Conservation (phyloP, 2,888 invertebrate genomes). For the Troides helena region DNA sequence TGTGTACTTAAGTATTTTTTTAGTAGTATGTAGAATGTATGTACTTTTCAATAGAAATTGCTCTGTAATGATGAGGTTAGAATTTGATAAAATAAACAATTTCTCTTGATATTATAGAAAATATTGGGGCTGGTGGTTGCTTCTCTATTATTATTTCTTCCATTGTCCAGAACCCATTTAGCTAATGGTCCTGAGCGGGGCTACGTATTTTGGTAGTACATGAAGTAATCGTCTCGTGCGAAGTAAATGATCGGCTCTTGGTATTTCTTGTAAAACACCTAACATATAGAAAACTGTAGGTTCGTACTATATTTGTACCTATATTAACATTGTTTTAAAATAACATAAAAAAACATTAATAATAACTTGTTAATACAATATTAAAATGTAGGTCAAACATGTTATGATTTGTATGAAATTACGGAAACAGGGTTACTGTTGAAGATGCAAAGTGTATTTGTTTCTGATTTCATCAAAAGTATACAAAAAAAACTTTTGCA, state of each 20-base stretch:
- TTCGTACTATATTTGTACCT: background rate
- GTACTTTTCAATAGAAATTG: background rate
- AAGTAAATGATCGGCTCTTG: background rate
- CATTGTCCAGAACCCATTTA: conserved; percentile 28
- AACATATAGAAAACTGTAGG: background rate
- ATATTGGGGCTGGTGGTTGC: conserved; percentile 32
- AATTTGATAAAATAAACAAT: background rate
- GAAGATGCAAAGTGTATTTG: too few relatives aligned
- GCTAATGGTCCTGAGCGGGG: conserved; percentile 18
- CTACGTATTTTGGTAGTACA: conserved; percentile 8
- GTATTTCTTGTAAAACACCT: background rate
- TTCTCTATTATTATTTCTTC: conserved; percentile 26
- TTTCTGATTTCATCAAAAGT: too few relatives aligned
- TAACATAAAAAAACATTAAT: too few relatives aligned
- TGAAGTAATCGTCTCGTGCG: conserved; percentile 10
- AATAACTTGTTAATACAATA: too few relatives aligned
- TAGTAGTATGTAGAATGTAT: too few relatives aligned
- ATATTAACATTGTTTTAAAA: too few relatives aligned
- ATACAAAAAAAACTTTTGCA: too few relatives aligned
- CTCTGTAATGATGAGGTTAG: background rate
- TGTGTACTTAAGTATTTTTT: too few relatives aligned
- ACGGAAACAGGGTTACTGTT: too few relatives aligned
- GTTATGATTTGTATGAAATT: too few relatives aligned
- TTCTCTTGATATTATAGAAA: conserved; percentile 14
- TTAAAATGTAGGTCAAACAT: too few relatives aligned